Evolutionary conservation across 2,113 vertebrate species (phyloP), one percentile per base, ranked within the genome.

Genomic region (Piaya cayana): DNA sequence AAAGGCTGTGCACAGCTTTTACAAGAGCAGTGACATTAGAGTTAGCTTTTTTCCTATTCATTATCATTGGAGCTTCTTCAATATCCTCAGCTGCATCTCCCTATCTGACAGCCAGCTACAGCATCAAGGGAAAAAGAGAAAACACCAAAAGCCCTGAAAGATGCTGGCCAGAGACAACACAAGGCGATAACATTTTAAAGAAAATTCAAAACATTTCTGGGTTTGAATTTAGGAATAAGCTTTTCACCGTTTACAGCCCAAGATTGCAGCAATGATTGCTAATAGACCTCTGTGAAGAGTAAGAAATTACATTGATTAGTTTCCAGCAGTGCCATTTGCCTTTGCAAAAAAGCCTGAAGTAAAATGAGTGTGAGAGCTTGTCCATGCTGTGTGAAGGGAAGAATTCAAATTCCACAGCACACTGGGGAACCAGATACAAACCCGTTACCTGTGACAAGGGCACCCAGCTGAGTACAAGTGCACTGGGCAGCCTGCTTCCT

Each of bases 291-390:
- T 82, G 70, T 80, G 86, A 97, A 95, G 94, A 96, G 92, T 88
- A 92, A 96, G 96, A 96, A 96, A 96, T 96, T 94, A 95, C 9
- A 14, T 95, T 97, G 97, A 97, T 97, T 97, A 93, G 95, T 86
- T 96, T 97, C 97, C 97, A 97, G 95, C 96, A 96, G 95, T 59
- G 96, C 79, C 90, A 96, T 91, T 96, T 91, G 90, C 95, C 79
- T 97, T 95, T 94, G 72, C 81, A 93, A 95, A 95, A 94, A 63
- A 91, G 92, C 93, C 90, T 92, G 49, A 70, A 90, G 96, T 88
- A 86, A 96, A 97, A 97, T 1, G 84, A 88, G 72, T 29, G 76
- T 10, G 68, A 90, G 85, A 94, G 82, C 69, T 95, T 56, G 96
- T 90, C 92, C 88, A 58, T 93, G 95, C 93, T 95, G 96, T 70